A percentile compares a stretch with the other conserved stretches of the same genome.
Evolutionary conservation across 2,797 vertebrate genomes (phyloP).

Genomic region (Moxostoma hubbsi): DNA sequence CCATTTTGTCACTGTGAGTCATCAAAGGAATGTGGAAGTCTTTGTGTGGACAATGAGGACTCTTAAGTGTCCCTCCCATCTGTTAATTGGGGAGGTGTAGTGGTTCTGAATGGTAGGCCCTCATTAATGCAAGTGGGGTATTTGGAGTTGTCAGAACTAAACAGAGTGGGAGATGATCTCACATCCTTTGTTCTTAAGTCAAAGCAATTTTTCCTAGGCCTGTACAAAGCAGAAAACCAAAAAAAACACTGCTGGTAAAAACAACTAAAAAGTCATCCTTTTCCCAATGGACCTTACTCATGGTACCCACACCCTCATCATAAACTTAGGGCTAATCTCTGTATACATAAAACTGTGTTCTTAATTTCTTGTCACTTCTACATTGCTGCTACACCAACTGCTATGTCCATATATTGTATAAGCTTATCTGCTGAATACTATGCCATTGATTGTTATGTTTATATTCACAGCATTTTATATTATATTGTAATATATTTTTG

Average conservation of each 20-base stretch:
- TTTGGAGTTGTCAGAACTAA: constrained; percentile 6
- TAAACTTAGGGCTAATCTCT: background rate
- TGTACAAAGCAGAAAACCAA: background rate
- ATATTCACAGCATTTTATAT: no score
- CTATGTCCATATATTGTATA: no score
- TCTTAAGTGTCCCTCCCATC: constrained; percentile 24
- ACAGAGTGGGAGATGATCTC: background rate
- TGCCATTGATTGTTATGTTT: no score
- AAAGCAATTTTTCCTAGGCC: background rate
- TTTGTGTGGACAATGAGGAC: constrained; percentile 15
- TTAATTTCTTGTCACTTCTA: no score
- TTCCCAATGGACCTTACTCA: background rate
- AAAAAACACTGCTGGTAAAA: constrained; percentile 1
- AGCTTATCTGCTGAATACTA: no score
- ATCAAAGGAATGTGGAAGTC: constrained; percentile 26
- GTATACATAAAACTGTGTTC: no score
- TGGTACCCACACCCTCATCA: background rate
- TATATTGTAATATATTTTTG: no score
- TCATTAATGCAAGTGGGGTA: constrained; percentile 23
- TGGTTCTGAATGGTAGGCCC: background rate
- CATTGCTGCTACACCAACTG: no score
- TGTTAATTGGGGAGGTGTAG: constrained; percentile 6
- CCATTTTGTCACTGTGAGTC: constrained; percentile 28
- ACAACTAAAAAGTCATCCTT: background rate
- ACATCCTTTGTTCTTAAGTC: background rate